Evolutionary conservation across 1,140 invertebrate genomes (phyloP).

Genomic region (Samia ricini): DNA sequence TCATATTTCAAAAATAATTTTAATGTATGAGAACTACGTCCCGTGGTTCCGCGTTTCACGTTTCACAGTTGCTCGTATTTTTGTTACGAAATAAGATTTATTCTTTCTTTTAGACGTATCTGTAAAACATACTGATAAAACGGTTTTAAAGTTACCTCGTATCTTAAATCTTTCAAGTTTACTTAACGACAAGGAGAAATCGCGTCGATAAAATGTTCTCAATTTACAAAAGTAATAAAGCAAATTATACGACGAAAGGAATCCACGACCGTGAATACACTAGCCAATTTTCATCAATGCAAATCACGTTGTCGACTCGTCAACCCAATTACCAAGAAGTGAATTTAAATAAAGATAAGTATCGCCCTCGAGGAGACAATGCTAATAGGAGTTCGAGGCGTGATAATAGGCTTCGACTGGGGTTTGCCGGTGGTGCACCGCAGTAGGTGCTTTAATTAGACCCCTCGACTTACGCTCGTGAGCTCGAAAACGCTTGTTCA

Average conservation of each 20-base stretch:
- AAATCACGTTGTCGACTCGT: conserved; percentile 77
- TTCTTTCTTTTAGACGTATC: no score
- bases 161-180: background rate
- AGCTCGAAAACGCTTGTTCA: conserved; percentile 73
- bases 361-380: conserved; percentile 76
- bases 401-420: conserved; percentile 70
- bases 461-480: conserved; percentile 69
- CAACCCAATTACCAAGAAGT: conserved; percentile 77
- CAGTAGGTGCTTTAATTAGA: conserved; percentile 74
- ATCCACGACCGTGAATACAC: conserved; percentile 55
- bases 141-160: background rate
- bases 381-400: conserved; percentile 72
- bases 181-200: background rate
- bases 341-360: conserved; percentile 78
- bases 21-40: no score
- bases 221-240: conserved; percentile 50
- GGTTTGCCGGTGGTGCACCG: conserved; percentile 50
- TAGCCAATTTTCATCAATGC: conserved; percentile 75
- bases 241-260: conserved; percentile 58
- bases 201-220: conserved; percentile 21
- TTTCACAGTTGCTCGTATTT: no score
- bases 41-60: no score
- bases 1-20: no score
- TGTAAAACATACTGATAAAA: no score
- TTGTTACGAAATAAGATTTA: no score